Percentiles rank a stretch among this genome's conserved stretches.
Evolutionary conservation across 2,113 vertebrate genomes (phyloP).

Genomic region (Nothoprocta pentlandii): DNA sequence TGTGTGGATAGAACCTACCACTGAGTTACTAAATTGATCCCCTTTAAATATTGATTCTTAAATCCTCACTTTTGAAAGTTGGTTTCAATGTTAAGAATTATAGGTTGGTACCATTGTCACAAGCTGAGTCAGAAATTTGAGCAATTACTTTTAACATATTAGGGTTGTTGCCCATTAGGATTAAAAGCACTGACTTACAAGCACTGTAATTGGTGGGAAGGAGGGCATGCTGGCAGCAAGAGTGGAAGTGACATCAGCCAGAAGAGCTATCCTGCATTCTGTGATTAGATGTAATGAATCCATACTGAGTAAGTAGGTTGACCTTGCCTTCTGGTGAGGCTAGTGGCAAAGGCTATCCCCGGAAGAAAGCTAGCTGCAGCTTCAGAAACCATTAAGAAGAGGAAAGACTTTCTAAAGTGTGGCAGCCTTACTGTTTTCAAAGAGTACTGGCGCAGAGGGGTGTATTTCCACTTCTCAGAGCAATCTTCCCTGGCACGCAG

Average conservation of each 20-base stretch:
- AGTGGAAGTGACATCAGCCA: too few relatives aligned
- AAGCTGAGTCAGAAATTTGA: neutral
- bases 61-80: neutral
- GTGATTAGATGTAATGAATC: neutral
- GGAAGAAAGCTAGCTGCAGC: neutral
- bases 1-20: neutral
- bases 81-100: neutral
- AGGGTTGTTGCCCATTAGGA: neutral
- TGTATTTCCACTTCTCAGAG: neutral
- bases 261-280: too few relatives aligned
- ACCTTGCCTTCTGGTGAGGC: neutral
- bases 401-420: neutral
- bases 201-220: rapidly evolving
- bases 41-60: neutral
- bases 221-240: neutral
- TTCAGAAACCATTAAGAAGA: neutral
- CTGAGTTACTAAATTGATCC: neutral
- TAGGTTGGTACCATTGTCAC: neutral
- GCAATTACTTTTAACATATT: neutral
- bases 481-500: neutral
- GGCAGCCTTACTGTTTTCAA: neutral
- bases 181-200: neutral
- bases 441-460: too few relatives aligned
- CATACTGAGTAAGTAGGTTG: neutral
- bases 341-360: neutral